Conservation (phyloP, 2,797 vertebrate species). For the Pyrocephalus nanus region DNA sequence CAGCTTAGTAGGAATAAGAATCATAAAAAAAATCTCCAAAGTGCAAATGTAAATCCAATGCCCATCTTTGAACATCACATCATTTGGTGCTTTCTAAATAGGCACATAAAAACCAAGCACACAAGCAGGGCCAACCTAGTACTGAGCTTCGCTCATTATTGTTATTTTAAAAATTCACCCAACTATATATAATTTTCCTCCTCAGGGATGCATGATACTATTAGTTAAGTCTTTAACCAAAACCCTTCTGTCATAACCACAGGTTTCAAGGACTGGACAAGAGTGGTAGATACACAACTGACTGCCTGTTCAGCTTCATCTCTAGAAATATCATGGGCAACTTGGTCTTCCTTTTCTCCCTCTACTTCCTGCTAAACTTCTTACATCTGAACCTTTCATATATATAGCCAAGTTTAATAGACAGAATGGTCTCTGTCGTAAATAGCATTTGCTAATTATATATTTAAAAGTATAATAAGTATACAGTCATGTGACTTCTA, state of each 20-base stretch:
- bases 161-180: neutral
- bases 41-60: neutral
- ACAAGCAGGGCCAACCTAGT: neutral
- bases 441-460: neutral
- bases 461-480: neutral
- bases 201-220: neutral
- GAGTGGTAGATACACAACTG: neutral
- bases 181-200: neutral
- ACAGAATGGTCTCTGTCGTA: neutral
- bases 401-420: neutral
- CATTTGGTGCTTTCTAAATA: neutral
- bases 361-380: neutral
- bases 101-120: neutral
- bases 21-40: neutral
- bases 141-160: neutral
- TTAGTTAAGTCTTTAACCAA: neutral
- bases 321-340: neutral
- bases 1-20: neutral
- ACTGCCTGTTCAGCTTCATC: neutral
- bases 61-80: neutral
- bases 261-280: neutral
- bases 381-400: neutral
- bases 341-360: neutral
- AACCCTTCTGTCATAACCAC: neutral
- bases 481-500: neutral